A percentile compares a stretch with the other conserved stretches of the same genome.
Evolutionary conservation across 1,140 invertebrate genomes (phyloP).

Genomic region (Formica exsecta): DNA sequence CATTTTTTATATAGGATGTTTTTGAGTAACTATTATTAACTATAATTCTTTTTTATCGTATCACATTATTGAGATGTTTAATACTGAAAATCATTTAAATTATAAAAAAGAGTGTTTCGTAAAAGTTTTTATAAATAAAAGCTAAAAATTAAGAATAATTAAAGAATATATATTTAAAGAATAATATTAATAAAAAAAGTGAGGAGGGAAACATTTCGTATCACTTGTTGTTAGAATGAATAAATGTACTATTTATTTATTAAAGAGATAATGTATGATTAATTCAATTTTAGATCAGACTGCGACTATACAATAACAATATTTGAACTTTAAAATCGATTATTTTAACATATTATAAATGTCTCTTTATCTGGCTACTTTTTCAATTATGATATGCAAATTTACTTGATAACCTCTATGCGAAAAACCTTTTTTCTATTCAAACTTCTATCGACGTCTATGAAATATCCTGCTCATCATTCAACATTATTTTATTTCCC

Average conservation of each 20-base stretch:
- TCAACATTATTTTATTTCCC: constrained; percentile 27
- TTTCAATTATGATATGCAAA: constrained; percentile 60
- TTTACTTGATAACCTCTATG: constrained; percentile 8
- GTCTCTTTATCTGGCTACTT: constrained; percentile 13
- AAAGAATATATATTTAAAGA: not conserved
- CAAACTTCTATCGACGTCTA: constrained; percentile 48
- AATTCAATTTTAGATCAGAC: not conserved
- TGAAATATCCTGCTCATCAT: constrained; percentile 11
- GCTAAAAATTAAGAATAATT: not conserved
- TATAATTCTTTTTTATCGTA: not conserved
- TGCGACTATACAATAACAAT: not conserved
- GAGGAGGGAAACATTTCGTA: too few species aligned
- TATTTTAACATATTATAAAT: constrained; percentile 44
- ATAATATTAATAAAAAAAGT: not conserved
- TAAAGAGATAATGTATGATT: not conserved
- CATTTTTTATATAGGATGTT: not conserved
- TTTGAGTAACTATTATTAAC: not conserved
- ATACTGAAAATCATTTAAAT: not conserved
- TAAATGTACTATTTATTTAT: not conserved
- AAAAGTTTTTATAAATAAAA: not conserved
- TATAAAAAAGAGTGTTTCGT: not conserved
- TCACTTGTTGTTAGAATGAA: not conserved
- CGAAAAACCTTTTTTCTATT: constrained; percentile 44
- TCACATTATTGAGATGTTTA: not conserved
- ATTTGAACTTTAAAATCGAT: constrained; percentile 32